Evolutionary conservation across 2,888 invertebrate species (phyloP).

Genomic region (Andrena haemorrhoa): DNA sequence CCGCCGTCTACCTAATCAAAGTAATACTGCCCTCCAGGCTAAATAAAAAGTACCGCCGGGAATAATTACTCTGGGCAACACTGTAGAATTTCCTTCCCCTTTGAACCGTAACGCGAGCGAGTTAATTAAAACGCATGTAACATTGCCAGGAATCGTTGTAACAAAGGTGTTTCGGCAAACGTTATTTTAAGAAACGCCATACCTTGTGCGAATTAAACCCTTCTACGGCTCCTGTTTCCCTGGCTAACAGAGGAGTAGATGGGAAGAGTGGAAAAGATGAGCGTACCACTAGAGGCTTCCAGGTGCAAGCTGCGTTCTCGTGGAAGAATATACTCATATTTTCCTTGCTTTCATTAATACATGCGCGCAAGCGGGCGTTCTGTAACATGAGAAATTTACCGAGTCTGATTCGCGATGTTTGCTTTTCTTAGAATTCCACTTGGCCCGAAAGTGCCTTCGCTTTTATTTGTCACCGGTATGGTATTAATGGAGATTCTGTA

Average conservation of each 20-base stretch:
- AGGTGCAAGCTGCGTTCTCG: neutral
- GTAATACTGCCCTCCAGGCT: constrained; percentile 17
- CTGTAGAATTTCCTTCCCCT: neutral
- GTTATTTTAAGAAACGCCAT: neutral
- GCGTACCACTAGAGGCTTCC: neutral
- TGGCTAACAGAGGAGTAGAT: neutral
- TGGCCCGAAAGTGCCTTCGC: neutral
- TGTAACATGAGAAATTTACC: too few relatives aligned
- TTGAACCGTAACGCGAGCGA: neutral
- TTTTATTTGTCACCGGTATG: neutral
- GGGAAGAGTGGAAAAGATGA: neutral
- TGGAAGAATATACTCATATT: neutral
- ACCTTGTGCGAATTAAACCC: neutral
- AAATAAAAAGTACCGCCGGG: constrained; percentile 42
- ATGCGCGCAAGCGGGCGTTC: too few relatives aligned
- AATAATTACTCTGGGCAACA: constrained; percentile 12
- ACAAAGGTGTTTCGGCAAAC: neutral
- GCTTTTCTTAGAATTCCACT: too few relatives aligned
- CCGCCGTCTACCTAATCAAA: constrained; percentile 49
- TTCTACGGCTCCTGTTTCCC: neutral
- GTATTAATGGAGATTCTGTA: neutral
- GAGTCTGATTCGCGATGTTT: too few relatives aligned
- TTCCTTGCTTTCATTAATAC: neutral
- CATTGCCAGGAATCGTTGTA: neutral
- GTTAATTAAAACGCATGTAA: constrained; percentile 20